phyloP scores from a whole-genome alignment of 2,797 vertebrate genomes.

The Anabacerthia variegaticeps region DNA sequence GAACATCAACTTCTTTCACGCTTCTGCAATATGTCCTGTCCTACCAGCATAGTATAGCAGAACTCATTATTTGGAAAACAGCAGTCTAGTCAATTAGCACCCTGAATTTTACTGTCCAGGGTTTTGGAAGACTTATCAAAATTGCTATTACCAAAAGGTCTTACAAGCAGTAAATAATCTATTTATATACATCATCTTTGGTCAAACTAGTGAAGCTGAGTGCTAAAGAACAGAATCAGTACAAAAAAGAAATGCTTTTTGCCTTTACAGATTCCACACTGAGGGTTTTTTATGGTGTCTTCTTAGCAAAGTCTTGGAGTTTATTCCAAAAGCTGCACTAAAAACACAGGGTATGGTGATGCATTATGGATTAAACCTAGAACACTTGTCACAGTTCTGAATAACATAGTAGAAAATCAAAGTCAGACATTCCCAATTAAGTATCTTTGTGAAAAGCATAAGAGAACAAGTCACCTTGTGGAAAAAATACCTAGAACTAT shows the following conservation, averaged over 20 bases:
- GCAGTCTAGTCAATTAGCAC: neutral
- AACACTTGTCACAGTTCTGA: neutral
- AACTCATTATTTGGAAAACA: neutral
- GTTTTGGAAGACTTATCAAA: neutral
- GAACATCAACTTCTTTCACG: neutral
- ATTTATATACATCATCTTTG: neutral
- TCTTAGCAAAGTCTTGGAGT: neutral
- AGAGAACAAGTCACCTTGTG: neutral
- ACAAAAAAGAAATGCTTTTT: neutral
- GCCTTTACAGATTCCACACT: neutral
- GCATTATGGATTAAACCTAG: neutral
- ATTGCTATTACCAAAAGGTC: neutral
- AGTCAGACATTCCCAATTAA: neutral
- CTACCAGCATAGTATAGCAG: neutral
- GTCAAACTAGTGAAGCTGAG: neutral
- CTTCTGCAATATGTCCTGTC: neutral
- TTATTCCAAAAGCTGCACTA: neutral
- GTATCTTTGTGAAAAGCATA: neutral
- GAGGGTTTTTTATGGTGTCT: fast-evolving
- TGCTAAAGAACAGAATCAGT: neutral
- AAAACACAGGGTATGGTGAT: neutral
- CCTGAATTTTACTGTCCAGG: neutral
- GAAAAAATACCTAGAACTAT: neutral
- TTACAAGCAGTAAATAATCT: neutral
- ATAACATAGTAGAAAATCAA: neutral